phyloP scores from a whole-genome alignment of 2,888 invertebrate species.

The Brachypalpus laphriformis region DNA sequence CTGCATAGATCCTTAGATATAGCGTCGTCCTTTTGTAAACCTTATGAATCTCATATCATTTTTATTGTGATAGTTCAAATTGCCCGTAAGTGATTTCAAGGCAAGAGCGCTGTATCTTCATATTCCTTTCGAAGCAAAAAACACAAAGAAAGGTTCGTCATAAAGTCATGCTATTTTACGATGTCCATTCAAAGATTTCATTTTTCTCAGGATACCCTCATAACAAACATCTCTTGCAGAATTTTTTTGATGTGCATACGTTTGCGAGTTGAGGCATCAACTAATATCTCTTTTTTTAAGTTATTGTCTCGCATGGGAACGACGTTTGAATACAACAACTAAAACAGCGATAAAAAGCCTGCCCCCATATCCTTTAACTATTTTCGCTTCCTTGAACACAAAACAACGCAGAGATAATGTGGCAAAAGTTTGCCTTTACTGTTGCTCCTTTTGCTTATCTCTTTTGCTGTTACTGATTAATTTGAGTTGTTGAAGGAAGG shows the following conservation, averaged over 20 bases:
- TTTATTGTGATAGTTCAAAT: neutral
- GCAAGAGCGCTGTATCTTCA: neutral
- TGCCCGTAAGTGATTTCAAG: conserved; percentile 5
- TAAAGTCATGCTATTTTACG: conserved; percentile 23
- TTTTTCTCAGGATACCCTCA: conserved; percentile 17
- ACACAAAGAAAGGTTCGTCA: conserved; percentile 23
- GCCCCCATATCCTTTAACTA: conserved; percentile 19
- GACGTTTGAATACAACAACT: conserved; percentile 15
- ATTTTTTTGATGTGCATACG: neutral
- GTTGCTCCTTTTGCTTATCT: conserved; percentile 25
- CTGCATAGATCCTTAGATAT: neutral
- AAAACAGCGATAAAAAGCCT: conserved; percentile 22
- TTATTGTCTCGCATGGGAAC: conserved; percentile 13
- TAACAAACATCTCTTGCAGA: neutral
- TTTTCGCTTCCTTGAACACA: conserved; percentile 2
- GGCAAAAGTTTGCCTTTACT: conserved; percentile 25
- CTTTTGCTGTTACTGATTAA: conserved; percentile 23
- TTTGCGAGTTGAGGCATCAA: neutral
- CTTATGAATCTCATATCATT: neutral
- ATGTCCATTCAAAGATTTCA: conserved; percentile 9
- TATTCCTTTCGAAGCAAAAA: neutral
- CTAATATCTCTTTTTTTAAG: conserved; percentile 9
- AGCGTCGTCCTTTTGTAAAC: neutral
- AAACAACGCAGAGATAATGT: conserved; percentile 15
- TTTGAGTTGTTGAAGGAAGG: conserved; percentile 24